Evolutionary conservation across 1,140 invertebrate species (phyloP), one percentile per base, ranked within the genome.

Genomic region (Macrocentrus cingulum): DNA sequence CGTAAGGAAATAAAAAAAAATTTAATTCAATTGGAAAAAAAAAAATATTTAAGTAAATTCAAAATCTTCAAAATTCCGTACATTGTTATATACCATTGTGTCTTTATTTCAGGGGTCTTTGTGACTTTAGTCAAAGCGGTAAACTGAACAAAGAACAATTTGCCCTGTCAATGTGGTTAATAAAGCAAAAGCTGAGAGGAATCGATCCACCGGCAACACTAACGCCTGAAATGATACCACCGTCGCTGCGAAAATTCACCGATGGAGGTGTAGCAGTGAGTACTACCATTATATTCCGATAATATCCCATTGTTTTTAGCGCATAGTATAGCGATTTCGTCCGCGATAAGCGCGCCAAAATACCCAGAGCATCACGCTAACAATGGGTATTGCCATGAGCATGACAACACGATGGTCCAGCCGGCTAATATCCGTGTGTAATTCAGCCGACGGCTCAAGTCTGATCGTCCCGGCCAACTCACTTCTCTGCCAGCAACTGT

Each of bases 91-190:
- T n/a, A n/a, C n/a, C n/a, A n/a, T n/a, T n/a, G n/a, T n/a, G n/a
- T n/a, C n/a, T n/a, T n/a, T n/a, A n/a, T 60, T 60, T 13, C 75
- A 94, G 92, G 92, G 87, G 87, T 62, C 82, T 98, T 29, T 97
- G 94, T 81, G 95, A 98, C 80, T 91, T 89, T 61, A 89, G 89
- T 70, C 88, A 94, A 75, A 88, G 85, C 68, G 96, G 97, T 15
- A 97, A 97, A 83, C 80, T 99, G 58, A 96, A 95, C 70, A 83
- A 87, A 56, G 94, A 96, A 73, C 96, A 99, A 82, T 99, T 99
- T 83, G 91, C 94, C 45, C 80, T 98, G 56, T 91, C 95, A 18
- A 95, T 98, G 93, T 92, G 93, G 87, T 84, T 99, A 13, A 89
- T 98, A 52, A 87, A 90, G 64, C 87, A 92, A 57, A 95, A 94